These are phyloP conservation scores for Halocynthia roretzi DNA, from an alignment of 23 tunicate genomes.

Conservation along the genomic window DNA sequence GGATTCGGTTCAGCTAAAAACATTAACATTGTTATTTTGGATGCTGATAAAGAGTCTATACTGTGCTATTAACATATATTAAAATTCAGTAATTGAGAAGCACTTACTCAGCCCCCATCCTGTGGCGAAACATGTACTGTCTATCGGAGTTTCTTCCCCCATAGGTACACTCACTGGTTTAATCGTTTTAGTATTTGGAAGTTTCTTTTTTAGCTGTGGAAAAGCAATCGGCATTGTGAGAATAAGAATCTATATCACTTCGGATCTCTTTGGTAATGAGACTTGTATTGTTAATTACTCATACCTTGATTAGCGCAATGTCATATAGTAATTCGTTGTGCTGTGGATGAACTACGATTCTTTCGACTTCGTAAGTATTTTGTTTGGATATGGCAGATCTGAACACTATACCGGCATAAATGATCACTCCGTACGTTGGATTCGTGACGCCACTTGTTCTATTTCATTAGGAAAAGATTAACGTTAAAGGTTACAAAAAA, in stretches of 20 bases:
- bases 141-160: conserved; percentile 4
- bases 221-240: too few relatives aligned
- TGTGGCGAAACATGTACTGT: neutral
- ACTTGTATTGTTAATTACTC: neutral
- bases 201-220: too few relatives aligned
- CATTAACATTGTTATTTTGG: too few relatives aligned
- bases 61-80: too few relatives aligned
- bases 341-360: neutral
- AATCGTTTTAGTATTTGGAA: too few relatives aligned
- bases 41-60: too few relatives aligned
- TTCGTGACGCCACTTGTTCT: too few relatives aligned
- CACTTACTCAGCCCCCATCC: conserved; percentile 5
- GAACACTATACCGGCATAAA: neutral
- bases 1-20: too few relatives aligned
- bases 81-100: neutral
- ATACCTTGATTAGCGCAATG: conserved; percentile 1
- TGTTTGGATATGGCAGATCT: neutral
- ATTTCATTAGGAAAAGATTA: too few relatives aligned
- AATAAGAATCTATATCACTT: neutral
- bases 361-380: neutral
- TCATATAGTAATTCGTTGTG: neutral
- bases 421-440: neutral
- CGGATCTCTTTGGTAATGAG: neutral
- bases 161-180: neutral
- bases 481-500: too few relatives aligned